Conservation (phyloP, 2,888 invertebrate species). For the Lepidocyrtoides sp. region DNA sequence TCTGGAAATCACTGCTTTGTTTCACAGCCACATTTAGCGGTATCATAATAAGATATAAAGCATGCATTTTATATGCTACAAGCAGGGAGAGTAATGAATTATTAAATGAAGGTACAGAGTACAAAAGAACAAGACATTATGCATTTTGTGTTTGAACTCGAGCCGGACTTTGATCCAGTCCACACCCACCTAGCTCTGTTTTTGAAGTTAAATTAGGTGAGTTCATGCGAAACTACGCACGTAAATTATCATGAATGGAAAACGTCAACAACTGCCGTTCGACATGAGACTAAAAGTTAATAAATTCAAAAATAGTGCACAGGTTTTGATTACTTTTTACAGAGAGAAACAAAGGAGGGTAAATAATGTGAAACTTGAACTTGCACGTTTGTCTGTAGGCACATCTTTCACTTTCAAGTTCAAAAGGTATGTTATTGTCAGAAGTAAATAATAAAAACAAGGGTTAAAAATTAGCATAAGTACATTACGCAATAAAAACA, state of each 20-base stretch:
- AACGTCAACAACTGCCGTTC: no score
- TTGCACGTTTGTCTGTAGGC: neutral
- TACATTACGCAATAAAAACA: conserved; percentile 20
- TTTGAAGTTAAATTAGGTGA: neutral
- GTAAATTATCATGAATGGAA: no score
- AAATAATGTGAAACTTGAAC: conserved; percentile 5
- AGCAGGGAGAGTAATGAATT: neutral
- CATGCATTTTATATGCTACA: neutral
- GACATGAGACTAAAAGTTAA: no score
- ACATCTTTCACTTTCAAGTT: conserved; percentile 17
- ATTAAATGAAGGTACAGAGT: neutral
- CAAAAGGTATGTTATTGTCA: neutral
- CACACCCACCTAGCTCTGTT: neutral
- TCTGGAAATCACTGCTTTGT: conserved; percentile 49
- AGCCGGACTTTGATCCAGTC: neutral
- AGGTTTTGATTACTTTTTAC: neutral
- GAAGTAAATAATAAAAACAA: neutral
- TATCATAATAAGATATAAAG: neutral
- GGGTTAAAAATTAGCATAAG: neutral
- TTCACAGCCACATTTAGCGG: neutral
- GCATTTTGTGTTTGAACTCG: neutral
- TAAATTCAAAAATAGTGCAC: no score
- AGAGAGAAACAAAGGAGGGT: no score
- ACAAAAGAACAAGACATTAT: neutral
- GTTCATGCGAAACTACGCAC: no score